These are phyloP conservation scores for Chloebia gouldiae DNA, from an alignment of 2,113 vertebrate species.

Conservation along the genomic window DNA sequence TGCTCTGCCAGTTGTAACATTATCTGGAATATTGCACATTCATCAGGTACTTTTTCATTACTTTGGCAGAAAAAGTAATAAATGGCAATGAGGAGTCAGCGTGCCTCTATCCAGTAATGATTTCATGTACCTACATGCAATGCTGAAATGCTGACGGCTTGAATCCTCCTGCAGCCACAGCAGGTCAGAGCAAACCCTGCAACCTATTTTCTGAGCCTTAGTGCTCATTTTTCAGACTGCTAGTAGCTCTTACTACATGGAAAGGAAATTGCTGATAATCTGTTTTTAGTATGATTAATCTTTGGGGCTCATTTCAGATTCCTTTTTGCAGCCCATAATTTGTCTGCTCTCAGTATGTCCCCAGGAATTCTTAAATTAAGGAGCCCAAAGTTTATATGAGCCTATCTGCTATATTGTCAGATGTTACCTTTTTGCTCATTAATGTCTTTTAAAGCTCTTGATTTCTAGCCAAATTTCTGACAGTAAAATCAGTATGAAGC, in stretches of 20 bases:
- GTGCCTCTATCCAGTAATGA: not conserved
- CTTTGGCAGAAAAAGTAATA: not conserved
- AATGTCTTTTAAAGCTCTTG: slow-evolving; percentile 39
- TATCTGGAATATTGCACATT: not conserved
- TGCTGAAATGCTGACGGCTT: not conserved
- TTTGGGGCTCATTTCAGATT: not conserved
- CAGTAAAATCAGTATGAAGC: slow-evolving; percentile 20
- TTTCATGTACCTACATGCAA: not conserved
- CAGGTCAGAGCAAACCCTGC: slow-evolving; percentile 2
- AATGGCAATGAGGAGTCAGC: not conserved
- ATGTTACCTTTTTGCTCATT: not conserved
- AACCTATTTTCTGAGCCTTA: slow-evolving; percentile 8
- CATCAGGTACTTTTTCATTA: not conserved
- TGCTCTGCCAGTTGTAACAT: not conserved
- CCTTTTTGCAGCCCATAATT: slow-evolving; percentile 1
- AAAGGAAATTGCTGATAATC: slow-evolving; percentile 33
- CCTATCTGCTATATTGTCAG: not conserved
- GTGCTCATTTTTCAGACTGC: slow-evolving; percentile 5
- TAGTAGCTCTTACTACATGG: not conserved
- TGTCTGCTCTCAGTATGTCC: not conserved
- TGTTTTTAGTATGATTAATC: not conserved
- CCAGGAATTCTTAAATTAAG: slow-evolving; percentile 38
- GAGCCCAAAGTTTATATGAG: not conserved
- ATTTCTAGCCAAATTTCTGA: slow-evolving; percentile 60
- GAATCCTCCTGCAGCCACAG: not conserved